A percentile compares a stretch with the other conserved stretches of the same genome.
Conservation (phyloP, 2,888 invertebrate species). For the Hydrotaea diabolus region DNA sequence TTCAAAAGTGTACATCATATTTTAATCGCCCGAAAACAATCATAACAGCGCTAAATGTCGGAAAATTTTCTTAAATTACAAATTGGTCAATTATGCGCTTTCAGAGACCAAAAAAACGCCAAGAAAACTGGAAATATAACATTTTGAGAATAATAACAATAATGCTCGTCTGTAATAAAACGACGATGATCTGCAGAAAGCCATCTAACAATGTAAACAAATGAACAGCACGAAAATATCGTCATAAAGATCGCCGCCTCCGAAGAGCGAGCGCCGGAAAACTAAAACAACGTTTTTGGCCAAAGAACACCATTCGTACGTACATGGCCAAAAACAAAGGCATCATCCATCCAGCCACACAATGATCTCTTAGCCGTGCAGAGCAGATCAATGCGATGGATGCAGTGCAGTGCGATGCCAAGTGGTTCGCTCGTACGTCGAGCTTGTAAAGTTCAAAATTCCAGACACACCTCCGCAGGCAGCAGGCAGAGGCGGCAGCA, state of each 20-base stretch:
- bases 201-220: conserved; percentile 50
- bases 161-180: conserved; percentile 38
- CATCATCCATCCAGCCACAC: conserved; percentile 28
- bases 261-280: conserved; percentile 6
- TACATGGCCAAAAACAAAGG: conserved; percentile 45
- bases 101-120: neutral
- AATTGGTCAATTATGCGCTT: conserved; percentile 63
- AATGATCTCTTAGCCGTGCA: conserved; percentile 44
- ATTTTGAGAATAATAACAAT: conserved; percentile 50
- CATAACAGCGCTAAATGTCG: conserved; percentile 48
- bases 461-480: conserved; percentile 67
- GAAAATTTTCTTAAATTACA: conserved; percentile 60
- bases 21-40: conserved; percentile 14
- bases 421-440: conserved; percentile 29
- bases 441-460: conserved; percentile 67
- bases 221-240: conserved; percentile 42
- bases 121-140: conserved; percentile 46
- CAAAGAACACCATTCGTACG: too few species aligned
- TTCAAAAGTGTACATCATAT: neutral
- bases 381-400: conserved; percentile 30
- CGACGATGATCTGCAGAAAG: conserved; percentile 51
- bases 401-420: conserved; percentile 6
- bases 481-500: conserved; percentile 62
- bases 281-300: conserved; percentile 34
- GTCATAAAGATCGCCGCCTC: conserved; percentile 31